Evolutionary conservation across 2,888 invertebrate genomes (phyloP).

Genomic region (Volucella zonaria): DNA sequence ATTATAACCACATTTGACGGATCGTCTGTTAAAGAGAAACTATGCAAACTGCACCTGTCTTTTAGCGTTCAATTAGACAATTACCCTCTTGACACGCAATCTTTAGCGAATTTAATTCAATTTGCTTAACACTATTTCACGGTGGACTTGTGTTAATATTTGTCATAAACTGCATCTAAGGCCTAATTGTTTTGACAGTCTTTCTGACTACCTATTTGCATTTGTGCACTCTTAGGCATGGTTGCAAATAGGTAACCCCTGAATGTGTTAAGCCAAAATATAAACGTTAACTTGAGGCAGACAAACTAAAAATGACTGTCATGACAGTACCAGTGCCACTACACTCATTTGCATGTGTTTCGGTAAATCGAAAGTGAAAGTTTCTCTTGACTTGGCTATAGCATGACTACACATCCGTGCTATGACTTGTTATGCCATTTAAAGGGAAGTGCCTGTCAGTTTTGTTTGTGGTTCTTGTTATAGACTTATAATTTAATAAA

Average conservation of each 20-base stretch:
- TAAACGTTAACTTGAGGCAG: slow-evolving; percentile 42
- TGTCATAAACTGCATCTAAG: slow-evolving; percentile 60
- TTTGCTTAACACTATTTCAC: slow-evolving; percentile 22
- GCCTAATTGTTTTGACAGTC: slow-evolving; percentile 2
- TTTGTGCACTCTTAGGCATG: slow-evolving; percentile 25
- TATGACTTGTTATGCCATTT: slow-evolving; percentile 38
- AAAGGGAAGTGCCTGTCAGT: slow-evolving; percentile 28
- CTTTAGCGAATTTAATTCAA: not conserved
- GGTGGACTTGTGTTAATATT: slow-evolving; percentile 53
- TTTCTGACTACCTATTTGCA: not conserved
- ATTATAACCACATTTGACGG: no score
- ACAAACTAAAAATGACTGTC: slow-evolving; percentile 35
- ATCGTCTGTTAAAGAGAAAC: no score
- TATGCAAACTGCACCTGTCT: no score
- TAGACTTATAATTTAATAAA: slow-evolving; percentile 16
- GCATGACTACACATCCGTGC: slow-evolving; percentile 10
- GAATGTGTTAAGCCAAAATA: slow-evolving; percentile 53
- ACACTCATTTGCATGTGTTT: not conserved
- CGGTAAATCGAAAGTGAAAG: slow-evolving; percentile 43
- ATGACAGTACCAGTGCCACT: not conserved
- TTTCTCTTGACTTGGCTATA: not conserved
- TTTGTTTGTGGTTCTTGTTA: slow-evolving; percentile 27
- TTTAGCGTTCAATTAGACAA: not conserved
- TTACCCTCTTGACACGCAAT: not conserved
- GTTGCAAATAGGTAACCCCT: slow-evolving; percentile 41